Evolutionary conservation across 2,797 vertebrate genomes (phyloP), one percentile per base, ranked within the genome.

Genomic region (Siniperca scherzeri): DNA sequence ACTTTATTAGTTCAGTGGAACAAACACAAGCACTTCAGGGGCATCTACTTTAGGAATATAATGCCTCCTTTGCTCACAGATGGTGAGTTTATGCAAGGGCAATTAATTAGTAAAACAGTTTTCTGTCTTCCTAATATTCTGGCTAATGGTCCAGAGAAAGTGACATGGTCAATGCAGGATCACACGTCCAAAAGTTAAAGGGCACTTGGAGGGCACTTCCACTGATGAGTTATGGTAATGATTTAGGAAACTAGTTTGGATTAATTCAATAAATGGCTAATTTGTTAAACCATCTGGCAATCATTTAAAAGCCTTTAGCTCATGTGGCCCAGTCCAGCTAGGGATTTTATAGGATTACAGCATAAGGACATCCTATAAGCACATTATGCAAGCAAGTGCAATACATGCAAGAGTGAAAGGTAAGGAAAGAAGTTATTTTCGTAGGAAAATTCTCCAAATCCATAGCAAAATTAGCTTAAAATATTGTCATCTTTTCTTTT

Each of bases 1-100:
- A 94, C 92, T 93, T 93, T 92, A 94, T 93, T 95, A 94, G 90
- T 91, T 92, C 72, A 92, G 93, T 93, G 90, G 91, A 94, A 94
- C 91, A 94, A 95, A 95, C 93, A 92, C 84, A 87, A 91, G 84
- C 86, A 91, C 92, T 94, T 87, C 77, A 83, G 91, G 93, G 87
- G 86, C 86, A 89, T 90, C 88, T 82, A 84, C 82, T 92, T 89
- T 83, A 67, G 82, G 84, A 89, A 88, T 90, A 70, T 70, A 79
- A 82, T 85, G 60, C 77, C 77, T 83, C 70, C 72, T 86, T 86
- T 85, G 68, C 86, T 70, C 68, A 64, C 80, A 86, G 77, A 88
- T 87, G 77, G 72, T 76, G 84, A 52, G 74, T 92, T 91, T 89
- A 78, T 76, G 69, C 53, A 59, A 50, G 65, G 52, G 77, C 79